phyloP scores from a whole-genome alignment of 2,888 invertebrate species.

The Pyrocoelia pectoralis region DNA sequence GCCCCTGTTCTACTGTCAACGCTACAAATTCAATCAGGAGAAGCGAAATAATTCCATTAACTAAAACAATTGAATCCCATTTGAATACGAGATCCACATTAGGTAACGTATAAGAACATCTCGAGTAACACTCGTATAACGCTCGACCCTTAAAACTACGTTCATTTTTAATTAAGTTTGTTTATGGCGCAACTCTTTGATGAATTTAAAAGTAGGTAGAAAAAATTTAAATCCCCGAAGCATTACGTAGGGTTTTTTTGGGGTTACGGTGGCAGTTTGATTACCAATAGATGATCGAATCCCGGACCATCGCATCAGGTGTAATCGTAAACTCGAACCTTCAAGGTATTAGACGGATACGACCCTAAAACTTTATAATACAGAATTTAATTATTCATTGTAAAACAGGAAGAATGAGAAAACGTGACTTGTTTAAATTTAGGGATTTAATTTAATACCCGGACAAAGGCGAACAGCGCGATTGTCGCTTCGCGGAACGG shows the following conservation, averaged over 20 bases:
- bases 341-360: conserved; percentile 25
- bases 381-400: conserved; percentile 44
- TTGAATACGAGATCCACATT: no score
- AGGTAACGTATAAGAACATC: no score
- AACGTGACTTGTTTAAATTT: conserved; percentile 41
- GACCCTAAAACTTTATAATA: conserved; percentile 38
- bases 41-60: no score
- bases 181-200: no score
- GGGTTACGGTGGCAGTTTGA: conserved; percentile 24
- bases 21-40: no score
- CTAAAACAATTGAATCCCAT: no score
- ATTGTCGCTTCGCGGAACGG: conserved; percentile 22
- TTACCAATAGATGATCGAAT: conserved; percentile 33
- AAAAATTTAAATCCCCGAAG: not conserved
- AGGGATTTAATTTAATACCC: conserved; percentile 37
- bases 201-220: conserved; percentile 2
- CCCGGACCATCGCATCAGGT: conserved; percentile 26
- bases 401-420: conserved; percentile 42
- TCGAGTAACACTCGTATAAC: no score
- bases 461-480: conserved; percentile 33
- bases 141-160: not conserved
- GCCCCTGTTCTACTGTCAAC: no score
- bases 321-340: no score
- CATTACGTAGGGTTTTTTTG: not conserved
- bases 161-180: not conserved